Evolutionary conservation across 1,140 invertebrate species (phyloP).

Genomic region (Drosophila takahashii): DNA sequence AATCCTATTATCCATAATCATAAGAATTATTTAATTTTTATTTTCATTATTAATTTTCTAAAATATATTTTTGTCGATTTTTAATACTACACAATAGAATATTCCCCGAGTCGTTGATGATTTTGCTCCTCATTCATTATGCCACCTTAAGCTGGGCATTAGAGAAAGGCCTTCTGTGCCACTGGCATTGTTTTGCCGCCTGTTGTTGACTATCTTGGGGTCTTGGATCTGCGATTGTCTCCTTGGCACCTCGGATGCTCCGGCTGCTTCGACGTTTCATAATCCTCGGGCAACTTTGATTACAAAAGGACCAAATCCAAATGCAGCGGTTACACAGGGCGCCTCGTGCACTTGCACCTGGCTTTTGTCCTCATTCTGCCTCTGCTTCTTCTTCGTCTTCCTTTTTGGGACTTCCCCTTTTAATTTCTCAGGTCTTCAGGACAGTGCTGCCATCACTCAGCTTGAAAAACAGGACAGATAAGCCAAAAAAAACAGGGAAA

Average conservation of each 20-base stretch:
- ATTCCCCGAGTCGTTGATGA: neutral
- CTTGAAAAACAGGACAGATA: too few species aligned
- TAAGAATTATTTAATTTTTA: neutral
- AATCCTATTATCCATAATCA: too few species aligned
- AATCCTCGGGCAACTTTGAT: conserved; percentile 74
- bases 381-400: neutral
- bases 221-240: conserved; percentile 32
- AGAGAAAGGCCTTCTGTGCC: conserved; percentile 48
- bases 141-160: conserved; percentile 23
- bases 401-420: conserved; percentile 52
- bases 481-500: too few species aligned
- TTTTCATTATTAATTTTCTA: neutral
- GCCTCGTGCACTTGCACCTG: conserved; percentile 63
- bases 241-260: conserved; percentile 39
- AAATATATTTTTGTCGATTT: too few species aligned
- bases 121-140: conserved; percentile 1
- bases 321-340: conserved; percentile 53
- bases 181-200: conserved; percentile 24
- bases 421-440: conserved; percentile 57
- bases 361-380: conserved; percentile 29
- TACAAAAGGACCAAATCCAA: conserved; percentile 69
- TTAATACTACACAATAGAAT: neutral
- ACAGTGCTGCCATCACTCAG: too few species aligned
- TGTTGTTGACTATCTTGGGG: conserved; percentile 27
- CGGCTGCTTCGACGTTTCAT: conserved; percentile 46